These are phyloP conservation scores for Elysia crispata DNA, from an alignment of 2,888 invertebrate species.

Conservation along the genomic window DNA sequence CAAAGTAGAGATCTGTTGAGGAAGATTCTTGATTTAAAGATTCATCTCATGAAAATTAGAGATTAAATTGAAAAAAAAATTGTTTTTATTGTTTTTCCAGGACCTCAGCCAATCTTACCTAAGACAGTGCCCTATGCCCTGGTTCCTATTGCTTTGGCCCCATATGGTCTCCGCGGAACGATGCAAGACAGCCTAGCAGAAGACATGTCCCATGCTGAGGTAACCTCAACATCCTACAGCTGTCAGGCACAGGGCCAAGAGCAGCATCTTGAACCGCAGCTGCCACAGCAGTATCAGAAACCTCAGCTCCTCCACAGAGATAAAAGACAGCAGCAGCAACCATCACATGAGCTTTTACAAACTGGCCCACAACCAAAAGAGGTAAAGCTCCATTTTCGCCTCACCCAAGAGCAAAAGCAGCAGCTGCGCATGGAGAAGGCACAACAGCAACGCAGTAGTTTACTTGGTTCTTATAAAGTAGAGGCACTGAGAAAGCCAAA, in stretches of 20 bases:
- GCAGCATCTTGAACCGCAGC: constrained; percentile 13
- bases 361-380: neutral
- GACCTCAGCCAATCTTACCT: constrained; percentile 44
- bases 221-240: neutral
- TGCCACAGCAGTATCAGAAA: neutral
- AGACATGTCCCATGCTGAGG: neutral
- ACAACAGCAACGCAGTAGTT: neutral
- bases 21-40: no score
- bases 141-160: constrained; percentile 34
- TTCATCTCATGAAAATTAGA: no score
- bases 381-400: neutral
- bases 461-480: neutral
- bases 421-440: neutral
- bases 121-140: constrained; percentile 38
- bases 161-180: no score
- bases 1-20: no score
- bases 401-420: constrained; percentile 5
- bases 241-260: neutral
- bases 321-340: neutral
- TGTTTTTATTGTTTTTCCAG: constrained; percentile 10
- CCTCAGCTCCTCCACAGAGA: constrained; percentile 11
- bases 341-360: neutral
- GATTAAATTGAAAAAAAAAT: no score
- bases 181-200: no score
- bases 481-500: neutral